Evolutionary conservation across 1,140 invertebrate species (phyloP).

Genomic region (Epicauta chinensis): DNA sequence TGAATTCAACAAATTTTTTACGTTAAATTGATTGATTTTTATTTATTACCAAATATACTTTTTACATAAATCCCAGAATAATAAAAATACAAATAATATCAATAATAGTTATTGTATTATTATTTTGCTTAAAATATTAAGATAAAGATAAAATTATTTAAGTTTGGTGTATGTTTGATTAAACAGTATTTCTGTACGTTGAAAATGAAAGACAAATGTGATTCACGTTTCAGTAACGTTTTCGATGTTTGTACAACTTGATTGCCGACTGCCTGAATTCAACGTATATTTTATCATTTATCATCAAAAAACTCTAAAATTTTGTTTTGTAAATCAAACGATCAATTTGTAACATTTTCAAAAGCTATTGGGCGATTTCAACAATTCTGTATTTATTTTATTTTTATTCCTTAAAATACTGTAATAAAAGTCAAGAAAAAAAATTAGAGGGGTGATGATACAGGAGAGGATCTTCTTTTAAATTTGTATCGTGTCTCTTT

Average conservation of each 20-base stretch:
- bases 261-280: slow-evolving; percentile 13
- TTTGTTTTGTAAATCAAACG: slow-evolving; percentile 4
- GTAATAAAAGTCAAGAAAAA: no score
- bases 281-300: slow-evolving; percentile 15
- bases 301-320: slow-evolving; percentile 10
- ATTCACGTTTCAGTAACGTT: slow-evolving; percentile 14
- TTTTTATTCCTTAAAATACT: no score
- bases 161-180: slow-evolving; percentile 3
- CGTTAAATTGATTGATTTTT: slow-evolving; percentile 10
- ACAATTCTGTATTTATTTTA: no score
- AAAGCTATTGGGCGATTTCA: no score
- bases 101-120: no score
- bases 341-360: background rate
- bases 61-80: no score
- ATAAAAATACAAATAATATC: no score
- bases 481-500: slow-evolving; percentile 6
- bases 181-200: slow-evolving; percentile 7
- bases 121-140: no score
- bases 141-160: no score
- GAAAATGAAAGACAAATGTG: slow-evolving; percentile 16
- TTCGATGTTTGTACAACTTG: slow-evolving; percentile 14
- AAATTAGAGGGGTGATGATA: no score
- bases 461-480: background rate
- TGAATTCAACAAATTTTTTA: slow-evolving; percentile 12
- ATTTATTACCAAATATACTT: background rate